These are phyloP conservation scores for Sebastes nivosus DNA, from an alignment of 2,797 vertebrate species.

Conservation along the genomic window DNA sequence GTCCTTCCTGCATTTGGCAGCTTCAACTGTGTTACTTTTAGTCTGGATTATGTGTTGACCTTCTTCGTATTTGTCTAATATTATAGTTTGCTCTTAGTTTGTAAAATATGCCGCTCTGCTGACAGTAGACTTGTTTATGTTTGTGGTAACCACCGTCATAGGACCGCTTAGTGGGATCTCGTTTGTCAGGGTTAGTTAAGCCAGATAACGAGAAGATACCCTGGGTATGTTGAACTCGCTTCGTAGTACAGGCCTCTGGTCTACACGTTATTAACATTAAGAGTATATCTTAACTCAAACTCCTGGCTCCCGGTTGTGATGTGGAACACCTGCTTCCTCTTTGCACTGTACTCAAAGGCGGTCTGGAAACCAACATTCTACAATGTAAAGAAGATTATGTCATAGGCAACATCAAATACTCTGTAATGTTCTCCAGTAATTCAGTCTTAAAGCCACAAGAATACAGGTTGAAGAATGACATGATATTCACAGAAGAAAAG, in stretches of 20 bases:
- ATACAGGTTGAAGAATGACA: neutral
- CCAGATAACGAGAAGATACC: accelerated
- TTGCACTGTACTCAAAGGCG: slow-evolving; percentile 93
- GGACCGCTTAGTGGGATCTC: too few relatives aligned
- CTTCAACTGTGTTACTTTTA: too few relatives aligned
- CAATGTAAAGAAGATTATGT: slow-evolving; percentile 15
- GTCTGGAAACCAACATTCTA: slow-evolving; percentile 95
- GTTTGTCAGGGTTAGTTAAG: too few relatives aligned
- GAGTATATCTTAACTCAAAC: slow-evolving; percentile 88
- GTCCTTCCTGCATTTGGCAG: too few relatives aligned
- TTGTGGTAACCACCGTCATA: too few relatives aligned
- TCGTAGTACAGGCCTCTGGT: too few relatives aligned
- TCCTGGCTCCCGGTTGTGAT: slow-evolving; percentile 96
- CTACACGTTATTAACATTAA: neutral
- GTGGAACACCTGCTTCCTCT: slow-evolving; percentile 95
- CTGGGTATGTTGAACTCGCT: too few relatives aligned
- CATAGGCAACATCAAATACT: neutral
- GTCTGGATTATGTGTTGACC: too few relatives aligned
- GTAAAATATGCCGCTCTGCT: too few relatives aligned
- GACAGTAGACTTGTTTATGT: too few relatives aligned
- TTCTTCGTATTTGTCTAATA: too few relatives aligned
- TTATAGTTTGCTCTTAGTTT: too few relatives aligned
- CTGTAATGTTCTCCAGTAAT: neutral
- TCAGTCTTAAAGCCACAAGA: neutral
- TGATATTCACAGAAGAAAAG: neutral